These are phyloP conservation scores for Dufourea novaeangliae DNA, from an alignment of 1,140 invertebrate species.

Conservation along the genomic window DNA sequence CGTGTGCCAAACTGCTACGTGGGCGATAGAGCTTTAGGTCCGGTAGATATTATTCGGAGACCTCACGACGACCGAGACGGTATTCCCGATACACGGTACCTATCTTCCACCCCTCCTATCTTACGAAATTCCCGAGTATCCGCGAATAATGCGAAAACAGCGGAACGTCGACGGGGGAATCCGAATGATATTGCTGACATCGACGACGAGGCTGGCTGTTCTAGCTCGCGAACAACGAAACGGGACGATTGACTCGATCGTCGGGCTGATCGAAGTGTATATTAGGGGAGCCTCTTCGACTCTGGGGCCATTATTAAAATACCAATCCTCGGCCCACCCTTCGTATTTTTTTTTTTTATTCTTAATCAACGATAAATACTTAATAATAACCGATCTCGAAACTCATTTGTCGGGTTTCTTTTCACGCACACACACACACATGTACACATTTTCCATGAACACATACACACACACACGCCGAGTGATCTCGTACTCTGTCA, in stretches of 20 bases:
- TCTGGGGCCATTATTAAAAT: neutral
- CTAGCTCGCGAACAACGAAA: neutral
- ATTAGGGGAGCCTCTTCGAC: neutral
- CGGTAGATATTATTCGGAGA: neutral
- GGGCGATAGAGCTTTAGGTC: neutral
- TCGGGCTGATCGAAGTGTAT: neutral
- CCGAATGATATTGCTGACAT: slow-evolving; percentile 45
- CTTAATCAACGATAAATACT: slow-evolving; percentile 7
- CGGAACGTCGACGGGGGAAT: slow-evolving; percentile 20
- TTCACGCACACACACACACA: slow-evolving; percentile 18
- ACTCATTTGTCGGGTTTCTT: neutral
- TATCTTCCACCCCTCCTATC: neutral
- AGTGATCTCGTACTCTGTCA: slow-evolving; percentile 24
- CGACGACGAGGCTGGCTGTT: neutral
- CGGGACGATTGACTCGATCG: neutral
- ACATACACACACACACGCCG: slow-evolving; percentile 7
- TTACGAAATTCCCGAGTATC: neutral
- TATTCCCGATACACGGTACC: neutral
- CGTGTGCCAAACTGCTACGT: too few species aligned
- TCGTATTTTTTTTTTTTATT: neutral
- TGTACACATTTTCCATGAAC: neutral
- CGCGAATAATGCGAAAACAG: neutral
- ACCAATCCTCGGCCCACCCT: slow-evolving; percentile 1
- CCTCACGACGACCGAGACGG: neutral
- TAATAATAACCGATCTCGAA: neutral